Evolutionary conservation across 2,797 vertebrate genomes (phyloP).

Genomic region (Parambassis ranga): DNA sequence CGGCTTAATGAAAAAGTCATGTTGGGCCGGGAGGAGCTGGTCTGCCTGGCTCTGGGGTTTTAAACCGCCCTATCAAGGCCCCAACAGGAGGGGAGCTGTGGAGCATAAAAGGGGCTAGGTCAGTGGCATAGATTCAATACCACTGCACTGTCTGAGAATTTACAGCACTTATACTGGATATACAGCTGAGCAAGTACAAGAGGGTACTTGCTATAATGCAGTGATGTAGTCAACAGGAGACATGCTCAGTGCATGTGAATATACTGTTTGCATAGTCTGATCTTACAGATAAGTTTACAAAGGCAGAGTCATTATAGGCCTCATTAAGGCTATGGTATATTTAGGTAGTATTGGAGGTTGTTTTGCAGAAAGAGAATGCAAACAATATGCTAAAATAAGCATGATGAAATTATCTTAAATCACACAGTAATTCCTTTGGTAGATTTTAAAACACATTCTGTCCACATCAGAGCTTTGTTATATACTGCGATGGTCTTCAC

Average conservation of each 20-base stretch:
- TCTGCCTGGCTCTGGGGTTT: constrained; percentile 64
- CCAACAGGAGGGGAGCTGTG: constrained; percentile 63
- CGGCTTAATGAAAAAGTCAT: constrained; percentile 92
- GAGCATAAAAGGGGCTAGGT: constrained; percentile 47
- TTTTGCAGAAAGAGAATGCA: background rate
- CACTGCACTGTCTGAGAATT: constrained; percentile 72
- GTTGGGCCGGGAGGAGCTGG: constrained; percentile 73
- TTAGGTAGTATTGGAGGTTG: background rate
- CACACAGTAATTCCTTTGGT: too few species aligned
- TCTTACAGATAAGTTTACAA: constrained; percentile 24
- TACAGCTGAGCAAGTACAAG: constrained; percentile 47
- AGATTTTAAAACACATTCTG: background rate
- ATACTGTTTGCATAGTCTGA: constrained; percentile 17
- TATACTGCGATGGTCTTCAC: constrained; percentile 27
- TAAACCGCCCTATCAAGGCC: constrained; percentile 63
- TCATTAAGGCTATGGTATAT: background rate
- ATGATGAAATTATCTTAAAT: too few species aligned
- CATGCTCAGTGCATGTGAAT: constrained; percentile 16
- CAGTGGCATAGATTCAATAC: constrained; percentile 66
- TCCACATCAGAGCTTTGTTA: constrained; percentile 12
- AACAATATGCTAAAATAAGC: too few species aligned
- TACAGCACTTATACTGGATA: constrained; percentile 58
- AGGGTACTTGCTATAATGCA: constrained; percentile 36
- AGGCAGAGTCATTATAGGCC: background rate
- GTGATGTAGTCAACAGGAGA: constrained; percentile 34